Conservation (phyloP, 2,113 vertebrate genomes). For the Arvicanthis niloticus region DNA sequence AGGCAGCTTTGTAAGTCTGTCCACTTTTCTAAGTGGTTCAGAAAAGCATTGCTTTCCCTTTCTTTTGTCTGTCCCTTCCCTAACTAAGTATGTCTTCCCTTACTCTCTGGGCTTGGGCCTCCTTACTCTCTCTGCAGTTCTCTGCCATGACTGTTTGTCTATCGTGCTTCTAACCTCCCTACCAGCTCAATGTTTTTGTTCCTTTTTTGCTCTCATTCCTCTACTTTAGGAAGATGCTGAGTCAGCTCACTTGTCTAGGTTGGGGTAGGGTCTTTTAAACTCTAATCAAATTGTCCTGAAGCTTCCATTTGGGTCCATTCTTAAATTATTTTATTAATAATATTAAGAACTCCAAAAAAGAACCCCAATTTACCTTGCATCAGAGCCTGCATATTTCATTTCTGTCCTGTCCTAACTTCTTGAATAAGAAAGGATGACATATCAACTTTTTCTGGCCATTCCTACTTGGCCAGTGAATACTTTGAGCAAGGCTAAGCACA, state of each 20-base stretch:
- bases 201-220: background rate
- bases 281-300: background rate
- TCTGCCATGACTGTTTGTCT: background rate
- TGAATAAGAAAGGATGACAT: background rate
- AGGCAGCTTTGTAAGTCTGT: background rate
- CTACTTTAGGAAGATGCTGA: background rate
- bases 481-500: background rate
- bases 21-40: background rate
- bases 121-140: background rate
- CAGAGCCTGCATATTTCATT: background rate
- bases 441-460: background rate
- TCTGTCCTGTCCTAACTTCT: background rate
- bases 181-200: background rate
- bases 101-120: background rate
- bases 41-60: background rate
- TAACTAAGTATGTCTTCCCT: background rate
- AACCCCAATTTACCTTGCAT: background rate
- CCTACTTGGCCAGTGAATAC: background rate
- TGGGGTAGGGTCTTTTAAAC: background rate
- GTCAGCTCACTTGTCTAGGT: background rate
- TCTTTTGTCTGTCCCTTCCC: too few species aligned
- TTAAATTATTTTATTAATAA: background rate
- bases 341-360: background rate
- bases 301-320: background rate
- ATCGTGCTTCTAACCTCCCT: background rate